Conservation (phyloP, 2,888 invertebrate species). For the Mythimna albipuncta region DNA sequence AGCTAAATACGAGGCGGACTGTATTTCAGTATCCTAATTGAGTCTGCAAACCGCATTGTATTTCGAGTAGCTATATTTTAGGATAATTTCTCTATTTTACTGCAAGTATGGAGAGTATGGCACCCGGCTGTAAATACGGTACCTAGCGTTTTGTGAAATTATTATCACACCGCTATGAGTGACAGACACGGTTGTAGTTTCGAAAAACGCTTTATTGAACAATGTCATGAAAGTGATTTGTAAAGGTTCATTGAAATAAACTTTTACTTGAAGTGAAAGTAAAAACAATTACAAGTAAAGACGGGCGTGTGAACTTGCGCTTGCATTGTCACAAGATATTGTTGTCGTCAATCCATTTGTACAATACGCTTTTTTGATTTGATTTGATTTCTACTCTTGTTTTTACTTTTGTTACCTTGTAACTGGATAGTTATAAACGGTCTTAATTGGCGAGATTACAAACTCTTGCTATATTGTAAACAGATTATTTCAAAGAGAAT, state of each 20-base stretch:
- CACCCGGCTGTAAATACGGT: neutral
- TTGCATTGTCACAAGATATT: slow-evolving; percentile 26
- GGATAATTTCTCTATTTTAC: neutral
- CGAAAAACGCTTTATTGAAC: neutral
- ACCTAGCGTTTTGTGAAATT: neutral
- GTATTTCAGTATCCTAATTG: slow-evolving; percentile 12
- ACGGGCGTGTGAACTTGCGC: slow-evolving; percentile 24
- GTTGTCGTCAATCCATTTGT: slow-evolving; percentile 9
- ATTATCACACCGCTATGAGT: neutral
- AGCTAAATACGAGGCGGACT: slow-evolving; percentile 7
- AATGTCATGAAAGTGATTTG: slow-evolving; percentile 3
- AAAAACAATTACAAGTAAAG: slow-evolving; percentile 3
- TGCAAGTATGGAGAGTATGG: neutral
- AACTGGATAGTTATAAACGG: neutral
- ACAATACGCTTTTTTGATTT: neutral
- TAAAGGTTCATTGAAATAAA: slow-evolving; percentile 1
- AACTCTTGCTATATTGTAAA: neutral
- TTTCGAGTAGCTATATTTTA: slow-evolving; percentile 7
- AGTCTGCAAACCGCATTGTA: slow-evolving; percentile 27
- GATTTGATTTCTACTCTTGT: neutral
- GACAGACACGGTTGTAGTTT: neutral
- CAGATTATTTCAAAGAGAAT: neutral
- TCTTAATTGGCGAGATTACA: neutral
- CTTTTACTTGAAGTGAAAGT: slow-evolving; percentile 40
- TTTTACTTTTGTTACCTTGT: neutral